Conservation (phyloP, 2,888 invertebrate genomes). For the Cheilosia vulpina region DNA sequence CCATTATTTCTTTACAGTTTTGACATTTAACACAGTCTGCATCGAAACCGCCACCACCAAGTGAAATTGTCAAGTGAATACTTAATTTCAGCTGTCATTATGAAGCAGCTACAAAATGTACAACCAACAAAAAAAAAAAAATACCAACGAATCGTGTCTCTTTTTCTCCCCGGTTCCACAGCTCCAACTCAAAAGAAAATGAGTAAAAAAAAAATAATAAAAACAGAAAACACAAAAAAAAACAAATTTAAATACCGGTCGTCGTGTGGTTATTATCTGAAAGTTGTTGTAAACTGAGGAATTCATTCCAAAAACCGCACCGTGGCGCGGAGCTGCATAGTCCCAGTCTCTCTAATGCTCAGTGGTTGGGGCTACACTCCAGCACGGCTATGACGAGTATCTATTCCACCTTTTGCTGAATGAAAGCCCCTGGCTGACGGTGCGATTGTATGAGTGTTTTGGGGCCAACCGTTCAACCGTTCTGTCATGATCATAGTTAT, state of each 20-base stretch:
- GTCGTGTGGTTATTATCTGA: constrained; percentile 63
- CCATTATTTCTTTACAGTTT: too few species aligned
- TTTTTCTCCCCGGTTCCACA: background rate
- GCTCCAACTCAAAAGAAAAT: constrained; percentile 18
- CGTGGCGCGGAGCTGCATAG: constrained; percentile 4
- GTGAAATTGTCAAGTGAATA: constrained; percentile 24
- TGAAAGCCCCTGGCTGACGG: constrained; percentile 29
- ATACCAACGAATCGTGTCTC: constrained; percentile 5
- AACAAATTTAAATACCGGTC: constrained; percentile 61
- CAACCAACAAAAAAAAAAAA: constrained; percentile 13
- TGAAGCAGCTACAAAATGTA: constrained; percentile 19
- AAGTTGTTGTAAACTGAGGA: constrained; percentile 62
- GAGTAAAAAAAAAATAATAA: constrained; percentile 7
- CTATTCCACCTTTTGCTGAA: constrained; percentile 47
- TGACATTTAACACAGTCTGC: background rate
- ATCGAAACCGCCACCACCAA: background rate
- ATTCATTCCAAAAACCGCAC: constrained; percentile 50
- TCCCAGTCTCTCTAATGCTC: constrained; percentile 28
- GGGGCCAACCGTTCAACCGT: constrained; percentile 37
- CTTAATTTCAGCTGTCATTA: constrained; percentile 12
- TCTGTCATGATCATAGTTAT: constrained; percentile 33
- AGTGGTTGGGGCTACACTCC: background rate
- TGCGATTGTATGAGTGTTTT: constrained; percentile 14
- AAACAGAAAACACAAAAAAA: constrained; percentile 29
- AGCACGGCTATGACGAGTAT: background rate